Evolutionary conservation across 2,113 vertebrate species (phyloP), one percentile per base, ranked within the genome.

Genomic region (Tachuris rubrigastra): DNA sequence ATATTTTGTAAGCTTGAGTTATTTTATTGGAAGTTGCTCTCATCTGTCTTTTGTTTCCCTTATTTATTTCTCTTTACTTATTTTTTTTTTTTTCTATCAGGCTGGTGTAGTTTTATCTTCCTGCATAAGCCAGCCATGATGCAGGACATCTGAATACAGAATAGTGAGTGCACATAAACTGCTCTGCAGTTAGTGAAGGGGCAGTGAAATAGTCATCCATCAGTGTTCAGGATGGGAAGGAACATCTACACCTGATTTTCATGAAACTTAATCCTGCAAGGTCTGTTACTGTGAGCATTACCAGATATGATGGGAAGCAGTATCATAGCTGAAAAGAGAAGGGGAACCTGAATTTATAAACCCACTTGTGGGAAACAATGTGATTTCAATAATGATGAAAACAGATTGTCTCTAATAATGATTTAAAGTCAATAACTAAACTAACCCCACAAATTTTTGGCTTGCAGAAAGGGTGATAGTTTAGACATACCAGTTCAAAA

Each of bases 331-430:
- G 42, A 35, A 87, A 93, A 85, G 2, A 30, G 19, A 87, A 56
- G 8, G 4, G 2, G 3, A 88, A 23, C 12, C 4, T 30, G 30
- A 41, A 31, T 31, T 12, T 42, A 17, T 37, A 75, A 68, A 4
- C 3, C 14, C 15, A 53, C 8, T 25, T 41, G 6, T 47, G 30
- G 30, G n/a, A 79, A 93, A 52, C 2, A 5, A 10, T 7, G 10
- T 47, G 16, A 72, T 62, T 79, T 85, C 27, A 65, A 5, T 53
- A 18, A 42, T 30, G 8, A 24, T 24, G 4, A 56, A 79, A 72
- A 24, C 3, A 59, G 19, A 35, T 52, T 2, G 0, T 73, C 27
- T 41, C 8, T 4, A 23, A 44, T 1, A 65, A 9, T 24, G 4
- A 44, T 56, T 68, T 69, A 28, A 56, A 82, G 19, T 12, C 14